Conservation (phyloP, 2,113 vertebrate genomes). For the Hoplias malabaricus region DNA sequence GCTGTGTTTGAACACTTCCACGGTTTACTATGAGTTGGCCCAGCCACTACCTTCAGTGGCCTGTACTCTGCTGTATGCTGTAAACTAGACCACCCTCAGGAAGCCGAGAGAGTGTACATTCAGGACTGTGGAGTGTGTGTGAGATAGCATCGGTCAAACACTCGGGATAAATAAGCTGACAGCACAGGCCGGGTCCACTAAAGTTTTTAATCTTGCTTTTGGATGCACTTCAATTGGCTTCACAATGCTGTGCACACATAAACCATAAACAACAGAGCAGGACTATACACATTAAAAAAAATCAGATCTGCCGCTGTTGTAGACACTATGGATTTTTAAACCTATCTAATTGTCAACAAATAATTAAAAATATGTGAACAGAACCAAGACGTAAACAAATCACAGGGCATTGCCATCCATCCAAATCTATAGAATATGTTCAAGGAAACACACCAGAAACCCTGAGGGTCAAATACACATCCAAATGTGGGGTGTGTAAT, state of each 20-base stretch:
- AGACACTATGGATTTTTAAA: not conserved
- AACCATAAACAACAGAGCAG: not conserved
- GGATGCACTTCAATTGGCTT: not conserved
- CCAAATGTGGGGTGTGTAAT: too few species aligned
- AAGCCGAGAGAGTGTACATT: not conserved
- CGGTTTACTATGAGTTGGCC: conserved; percentile 45
- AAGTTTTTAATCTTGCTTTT: not conserved
- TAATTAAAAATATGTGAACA: not conserved
- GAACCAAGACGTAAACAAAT: not conserved
- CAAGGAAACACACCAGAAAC: not conserved
- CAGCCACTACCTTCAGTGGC: not conserved
- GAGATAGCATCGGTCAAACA: conserved; percentile 4
- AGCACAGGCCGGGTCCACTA: not conserved
- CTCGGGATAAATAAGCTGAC: not conserved
- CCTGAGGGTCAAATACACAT: not conserved
- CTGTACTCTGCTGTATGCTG: not conserved
- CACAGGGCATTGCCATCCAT: not conserved
- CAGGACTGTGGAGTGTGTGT: not conserved
- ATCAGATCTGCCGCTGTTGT: not conserved
- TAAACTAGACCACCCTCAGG: conserved; percentile 40
- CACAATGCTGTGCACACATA: not conserved
- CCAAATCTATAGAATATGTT: not conserved
- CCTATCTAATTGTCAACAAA: not conserved
- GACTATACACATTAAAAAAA: too few species aligned
- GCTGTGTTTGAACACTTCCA: conserved; percentile 52